Evolutionary conservation across 2,113 vertebrate species (phyloP).

Genomic region (Craseonycteris thonglongyai): DNA sequence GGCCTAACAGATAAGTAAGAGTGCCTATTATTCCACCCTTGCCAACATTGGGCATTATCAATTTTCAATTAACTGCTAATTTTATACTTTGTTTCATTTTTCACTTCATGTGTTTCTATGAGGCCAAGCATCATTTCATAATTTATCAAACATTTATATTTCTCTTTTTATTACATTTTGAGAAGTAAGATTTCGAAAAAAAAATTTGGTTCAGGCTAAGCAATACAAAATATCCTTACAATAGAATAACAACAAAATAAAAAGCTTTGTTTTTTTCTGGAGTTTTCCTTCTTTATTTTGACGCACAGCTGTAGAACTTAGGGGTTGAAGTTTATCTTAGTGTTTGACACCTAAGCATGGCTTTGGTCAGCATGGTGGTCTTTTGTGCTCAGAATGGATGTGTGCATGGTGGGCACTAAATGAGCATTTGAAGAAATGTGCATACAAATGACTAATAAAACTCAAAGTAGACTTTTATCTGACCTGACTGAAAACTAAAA

Average conservation of each 20-base stretch:
- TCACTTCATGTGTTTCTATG: background rate
- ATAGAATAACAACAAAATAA: background rate
- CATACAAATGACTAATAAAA: background rate
- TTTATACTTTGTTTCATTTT: conserved; percentile 2
- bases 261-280: background rate
- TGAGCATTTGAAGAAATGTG: background rate
- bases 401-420: too few relatives aligned
- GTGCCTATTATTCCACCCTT: background rate
- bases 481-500: background rate
- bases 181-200: conserved; percentile 22
- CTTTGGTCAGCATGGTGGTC: background rate
- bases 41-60: background rate
- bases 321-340: background rate
- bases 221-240: background rate
- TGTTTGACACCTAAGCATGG: accelerated
- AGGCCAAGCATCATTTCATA: background rate
- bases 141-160: background rate
- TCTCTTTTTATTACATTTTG: conserved; percentile 8
- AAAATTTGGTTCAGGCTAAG: background rate
- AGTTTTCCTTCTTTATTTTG: background rate
- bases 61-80: background rate
- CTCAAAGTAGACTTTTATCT: background rate
- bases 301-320: background rate
- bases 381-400: background rate
- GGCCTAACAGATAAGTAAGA: background rate